A percentile compares a stretch with the other conserved stretches of the same genome.
Conservation (phyloP, 2,888 invertebrate genomes). For the Syrphus vitripennis region DNA sequence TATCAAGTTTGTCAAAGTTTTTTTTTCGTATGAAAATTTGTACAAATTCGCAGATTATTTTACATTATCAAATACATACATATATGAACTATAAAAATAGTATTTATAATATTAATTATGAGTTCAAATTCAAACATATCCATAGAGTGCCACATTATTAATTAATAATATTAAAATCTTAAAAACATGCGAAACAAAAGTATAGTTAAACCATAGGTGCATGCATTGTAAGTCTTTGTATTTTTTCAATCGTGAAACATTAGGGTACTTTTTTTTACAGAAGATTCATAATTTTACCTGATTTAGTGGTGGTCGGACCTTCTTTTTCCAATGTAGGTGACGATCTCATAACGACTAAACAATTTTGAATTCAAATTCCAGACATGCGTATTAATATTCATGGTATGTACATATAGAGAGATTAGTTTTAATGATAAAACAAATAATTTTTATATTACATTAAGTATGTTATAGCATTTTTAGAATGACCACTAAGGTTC, state of each 20-base stretch:
- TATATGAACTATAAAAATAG: too few relatives aligned
- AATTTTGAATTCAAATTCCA: conserved; percentile 45
- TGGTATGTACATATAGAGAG: conserved; percentile 36
- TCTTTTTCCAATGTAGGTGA: conserved; percentile 67
- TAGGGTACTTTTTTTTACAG: background rate
- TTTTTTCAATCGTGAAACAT: background rate
- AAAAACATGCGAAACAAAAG: conserved; percentile 1
- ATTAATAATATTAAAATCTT: too few relatives aligned
- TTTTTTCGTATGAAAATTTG: too few relatives aligned
- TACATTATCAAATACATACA: too few relatives aligned
- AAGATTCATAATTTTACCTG: conserved; percentile 56
- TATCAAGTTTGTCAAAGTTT: too few relatives aligned
- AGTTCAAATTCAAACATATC: too few relatives aligned
- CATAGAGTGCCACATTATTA: too few relatives aligned
- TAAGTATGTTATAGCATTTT: background rate
- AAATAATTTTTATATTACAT: background rate
- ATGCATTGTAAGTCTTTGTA: conserved; percentile 12
- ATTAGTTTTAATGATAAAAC: conserved; percentile 42
- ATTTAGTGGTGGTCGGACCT: conserved; percentile 55
- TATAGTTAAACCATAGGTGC: background rate
- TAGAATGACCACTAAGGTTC: background rate
- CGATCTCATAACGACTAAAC: conserved; percentile 62
- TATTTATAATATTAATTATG: too few relatives aligned
- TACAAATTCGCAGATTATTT: too few relatives aligned
- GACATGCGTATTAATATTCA: conserved; percentile 67